These are phyloP conservation scores for Clytia hemisphaerica DNA, from an alignment of 30 jellyfish, hydroid and myxozoan genomes.

Conservation along the genomic window DNA sequence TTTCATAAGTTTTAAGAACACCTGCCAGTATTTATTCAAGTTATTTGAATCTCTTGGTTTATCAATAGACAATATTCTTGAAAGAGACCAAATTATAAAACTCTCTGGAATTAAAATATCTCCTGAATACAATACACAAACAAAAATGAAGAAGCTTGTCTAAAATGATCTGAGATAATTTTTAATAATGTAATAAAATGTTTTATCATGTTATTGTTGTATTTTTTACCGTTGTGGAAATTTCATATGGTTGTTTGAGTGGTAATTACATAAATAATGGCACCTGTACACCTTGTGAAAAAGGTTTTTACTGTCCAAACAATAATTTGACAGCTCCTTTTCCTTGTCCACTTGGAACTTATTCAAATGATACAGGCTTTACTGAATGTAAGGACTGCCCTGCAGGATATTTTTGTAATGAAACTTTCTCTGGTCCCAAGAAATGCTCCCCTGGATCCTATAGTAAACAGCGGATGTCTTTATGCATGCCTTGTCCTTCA, in stretches of 20 bases:
- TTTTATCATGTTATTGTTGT: neutral
- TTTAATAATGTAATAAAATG: neutral
- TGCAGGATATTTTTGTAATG: constrained; percentile 36
- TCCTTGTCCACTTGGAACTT: too few relatives aligned
- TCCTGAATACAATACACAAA: too few relatives aligned
- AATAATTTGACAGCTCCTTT: constrained; percentile 37
- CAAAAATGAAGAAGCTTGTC: too few relatives aligned
- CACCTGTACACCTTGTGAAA: constrained; percentile 47
- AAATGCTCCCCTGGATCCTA: constrained; percentile 31
- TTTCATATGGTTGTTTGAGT: constrained; percentile 14
- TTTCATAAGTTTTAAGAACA: too few relatives aligned
- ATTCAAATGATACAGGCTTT: constrained; percentile 48
- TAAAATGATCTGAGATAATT: too few relatives aligned
- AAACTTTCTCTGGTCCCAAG: constrained; percentile 26
- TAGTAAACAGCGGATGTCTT: constrained; percentile 36
- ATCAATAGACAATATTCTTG: too few relatives aligned
- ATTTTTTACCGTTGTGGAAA: neutral
- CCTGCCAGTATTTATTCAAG: too few relatives aligned
- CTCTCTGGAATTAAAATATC: too few relatives aligned
- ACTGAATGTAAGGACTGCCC: constrained; percentile 49
- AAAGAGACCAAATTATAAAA: too few relatives aligned
- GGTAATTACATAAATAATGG: constrained; percentile 33
- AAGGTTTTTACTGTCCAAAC: constrained; percentile 53
- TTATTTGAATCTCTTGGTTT: too few relatives aligned
- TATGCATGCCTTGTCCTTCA: constrained; percentile 44